Conservation (phyloP, 2,797 vertebrate species). For the Sparidentex hasta region DNA sequence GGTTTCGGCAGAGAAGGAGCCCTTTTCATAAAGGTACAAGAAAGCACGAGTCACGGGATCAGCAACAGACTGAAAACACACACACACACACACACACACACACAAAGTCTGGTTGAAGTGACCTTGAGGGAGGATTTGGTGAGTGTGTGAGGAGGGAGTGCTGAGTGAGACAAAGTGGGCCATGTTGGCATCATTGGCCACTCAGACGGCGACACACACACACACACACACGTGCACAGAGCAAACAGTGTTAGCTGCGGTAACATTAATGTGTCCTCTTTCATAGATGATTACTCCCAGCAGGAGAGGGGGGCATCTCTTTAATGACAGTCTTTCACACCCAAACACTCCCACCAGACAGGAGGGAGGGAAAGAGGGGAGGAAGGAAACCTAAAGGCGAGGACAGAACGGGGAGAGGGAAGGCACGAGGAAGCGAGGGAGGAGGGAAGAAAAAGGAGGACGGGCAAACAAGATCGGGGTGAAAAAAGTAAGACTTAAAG, state of each 20-base stretch:
- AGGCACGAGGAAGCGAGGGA: slow-evolving; percentile 8
- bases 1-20: slow-evolving; percentile 61
- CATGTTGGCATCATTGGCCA: slow-evolving; percentile 69
- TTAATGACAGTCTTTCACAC: slow-evolving; percentile 82
- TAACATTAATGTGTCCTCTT: slow-evolving; percentile 82
- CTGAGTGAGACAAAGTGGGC: slow-evolving; percentile 71
- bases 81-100: slow-evolving; percentile 20
- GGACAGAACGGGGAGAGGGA: slow-evolving; percentile 32
- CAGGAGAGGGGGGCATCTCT: slow-evolving; percentile 79
- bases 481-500: slow-evolving; percentile 1
- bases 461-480: slow-evolving; percentile 18
- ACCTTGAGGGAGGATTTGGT: slow-evolving; percentile 78
- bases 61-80: slow-evolving; percentile 47
- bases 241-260: slow-evolving; percentile 68
- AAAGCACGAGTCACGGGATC: slow-evolving; percentile 56
- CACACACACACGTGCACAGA: slow-evolving; percentile 47
- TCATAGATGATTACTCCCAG: slow-evolving; percentile 87
- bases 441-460: slow-evolving; percentile 1
- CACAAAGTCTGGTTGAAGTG: slow-evolving; percentile 53
- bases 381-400: slow-evolving; percentile 41
- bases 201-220: slow-evolving; percentile 52
- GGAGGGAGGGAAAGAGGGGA: slow-evolving; percentile 31
- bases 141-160: slow-evolving; percentile 56
- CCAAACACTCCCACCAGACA: slow-evolving; percentile 60
- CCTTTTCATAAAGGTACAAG: slow-evolving; percentile 69